Conservation (phyloP, 2,888 invertebrate genomes). For the Tetranychus truncatus region DNA sequence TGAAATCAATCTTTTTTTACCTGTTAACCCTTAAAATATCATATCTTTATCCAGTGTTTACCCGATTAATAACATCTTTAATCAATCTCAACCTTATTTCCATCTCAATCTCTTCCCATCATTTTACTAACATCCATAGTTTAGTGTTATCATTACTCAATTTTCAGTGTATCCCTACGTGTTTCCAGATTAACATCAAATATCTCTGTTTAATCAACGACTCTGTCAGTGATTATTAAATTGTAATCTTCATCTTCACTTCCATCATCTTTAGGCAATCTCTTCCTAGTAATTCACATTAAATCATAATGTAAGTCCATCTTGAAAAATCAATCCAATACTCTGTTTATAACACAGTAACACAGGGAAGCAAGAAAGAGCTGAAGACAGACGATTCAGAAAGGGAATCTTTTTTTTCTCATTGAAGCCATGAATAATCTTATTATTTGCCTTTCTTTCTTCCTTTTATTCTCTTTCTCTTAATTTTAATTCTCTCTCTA, state of each 20-base stretch:
- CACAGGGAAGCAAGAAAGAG: neutral
- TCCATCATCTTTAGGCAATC: neutral
- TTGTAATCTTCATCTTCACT: neutral
- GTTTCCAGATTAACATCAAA: neutral
- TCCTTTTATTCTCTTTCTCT: slow-evolving; percentile 8
- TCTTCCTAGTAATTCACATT: neutral
- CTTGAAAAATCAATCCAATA: neutral
- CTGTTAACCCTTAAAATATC: neutral
- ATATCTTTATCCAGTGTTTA: neutral
- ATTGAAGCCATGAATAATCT: neutral
- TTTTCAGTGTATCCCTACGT: neutral
- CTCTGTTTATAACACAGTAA: neutral
- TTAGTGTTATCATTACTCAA: neutral
- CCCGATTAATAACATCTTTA: neutral
- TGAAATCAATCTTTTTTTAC: neutral
- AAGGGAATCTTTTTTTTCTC: neutral
- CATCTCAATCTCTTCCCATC: neutral
- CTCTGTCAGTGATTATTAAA: neutral
- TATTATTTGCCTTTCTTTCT: neutral
- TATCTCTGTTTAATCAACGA: too few species aligned
- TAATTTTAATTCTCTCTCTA: slow-evolving; percentile 22
- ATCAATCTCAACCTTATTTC: neutral
- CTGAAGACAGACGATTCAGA: neutral
- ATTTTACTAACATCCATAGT: neutral
- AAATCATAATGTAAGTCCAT: neutral